Percentiles rank a stretch among this genome's conserved stretches.
Conservation (phyloP, 1,140 invertebrate species). For the Temnothorax nylanderi region DNA sequence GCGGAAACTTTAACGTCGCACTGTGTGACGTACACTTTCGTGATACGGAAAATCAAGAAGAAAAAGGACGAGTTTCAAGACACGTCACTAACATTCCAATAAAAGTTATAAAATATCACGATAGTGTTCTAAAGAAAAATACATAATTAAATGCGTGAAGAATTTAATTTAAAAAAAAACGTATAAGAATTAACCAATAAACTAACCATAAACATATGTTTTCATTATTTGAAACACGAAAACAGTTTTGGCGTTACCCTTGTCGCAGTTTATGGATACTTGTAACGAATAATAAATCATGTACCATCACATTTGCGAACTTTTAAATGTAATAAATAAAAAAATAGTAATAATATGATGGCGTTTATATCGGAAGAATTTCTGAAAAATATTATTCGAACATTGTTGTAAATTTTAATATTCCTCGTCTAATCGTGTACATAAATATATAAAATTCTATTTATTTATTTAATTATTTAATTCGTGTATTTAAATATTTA, state of each 20-base stretch:
- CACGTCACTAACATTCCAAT: background rate
- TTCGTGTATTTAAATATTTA: too few species aligned
- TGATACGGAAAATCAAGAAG: conserved; percentile 14
- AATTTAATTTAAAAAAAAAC: background rate
- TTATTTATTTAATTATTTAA: too few species aligned
- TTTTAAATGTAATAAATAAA: background rate
- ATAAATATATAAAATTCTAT: too few species aligned
- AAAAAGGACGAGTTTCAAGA: background rate
- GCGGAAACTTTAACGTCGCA: conserved; percentile 5
- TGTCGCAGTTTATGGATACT: background rate
- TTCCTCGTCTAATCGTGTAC: background rate
- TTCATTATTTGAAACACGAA: background rate
- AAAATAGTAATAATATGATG: background rate
- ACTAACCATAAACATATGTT: background rate
- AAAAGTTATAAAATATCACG: background rate
- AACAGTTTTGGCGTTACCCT: background rate
- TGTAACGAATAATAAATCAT: background rate
- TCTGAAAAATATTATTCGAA: background rate
- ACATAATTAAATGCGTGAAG: background rate
- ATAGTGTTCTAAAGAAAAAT: background rate
- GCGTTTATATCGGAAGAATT: background rate
- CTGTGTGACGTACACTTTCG: background rate
- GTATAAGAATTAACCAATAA: background rate
- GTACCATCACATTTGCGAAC: background rate
- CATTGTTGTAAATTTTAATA: background rate